Evolutionary conservation across 2,797 vertebrate genomes (phyloP), one percentile per base, ranked within the genome.

Genomic region (Rhincodon typus): DNA sequence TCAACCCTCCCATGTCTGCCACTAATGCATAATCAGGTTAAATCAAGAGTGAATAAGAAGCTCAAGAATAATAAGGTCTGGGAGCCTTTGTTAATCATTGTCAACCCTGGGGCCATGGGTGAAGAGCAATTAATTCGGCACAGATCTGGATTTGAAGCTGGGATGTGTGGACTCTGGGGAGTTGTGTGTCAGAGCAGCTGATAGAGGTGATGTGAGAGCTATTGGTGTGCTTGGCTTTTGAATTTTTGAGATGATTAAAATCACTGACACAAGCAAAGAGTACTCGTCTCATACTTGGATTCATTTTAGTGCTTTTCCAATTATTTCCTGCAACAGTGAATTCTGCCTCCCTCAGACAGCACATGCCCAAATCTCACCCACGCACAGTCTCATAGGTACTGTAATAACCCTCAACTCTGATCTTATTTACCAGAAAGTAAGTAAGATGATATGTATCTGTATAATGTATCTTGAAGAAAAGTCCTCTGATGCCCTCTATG

Each of bases 281-380:
- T 66, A 69, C 21, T 38, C 42, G 88, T 66, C 57, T 69, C 3
- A 21, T 19, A 93, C 38, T n/a, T 62, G 57, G n/a, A 38, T 91
- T 67, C 66, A 30, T 91, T 91, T 67, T 23, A 66, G 34, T 15
- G 10, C 19, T 42, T 69, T 93, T 93, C 90, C 90, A 93, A 93
- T 69, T 93, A 69, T 93, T 69, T 23, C 38, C 90, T 93, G 90
- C 90, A 69, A 2, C 90, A 42, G 62, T 67, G 90, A n/a, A 93
- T 67, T 38, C 90, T 66, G n/a, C 34, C 88, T 91, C 30, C 30
- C 2, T 66, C 30, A 66, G 57, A 91, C 4, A 88, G 50, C 27
- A 66, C n/a, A 62, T 67, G 57, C 30, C 57, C 34, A 66, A 2
- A 1, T 38, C 57, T 91, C 62, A 23, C 88, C 88, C 88, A 91